phyloP scores from a whole-genome alignment of 1,140 invertebrate genomes.

The Rhyacophila brunnea region DNA sequence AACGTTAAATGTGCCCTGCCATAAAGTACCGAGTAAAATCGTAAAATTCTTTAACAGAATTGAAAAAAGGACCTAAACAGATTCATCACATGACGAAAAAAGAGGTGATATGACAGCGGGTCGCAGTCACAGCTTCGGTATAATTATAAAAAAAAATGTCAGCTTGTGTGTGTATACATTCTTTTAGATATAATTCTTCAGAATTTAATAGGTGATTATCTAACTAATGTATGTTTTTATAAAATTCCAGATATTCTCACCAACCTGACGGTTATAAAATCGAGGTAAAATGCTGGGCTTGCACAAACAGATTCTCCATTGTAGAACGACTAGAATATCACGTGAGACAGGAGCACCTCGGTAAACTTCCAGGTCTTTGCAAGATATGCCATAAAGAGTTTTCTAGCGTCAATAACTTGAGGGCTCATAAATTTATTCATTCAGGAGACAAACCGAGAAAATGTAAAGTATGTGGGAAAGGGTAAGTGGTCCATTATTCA shows the following conservation, averaged over 20 bases:
- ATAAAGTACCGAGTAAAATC: no score
- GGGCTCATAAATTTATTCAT: constrained; percentile 55
- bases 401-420: constrained; percentile 38
- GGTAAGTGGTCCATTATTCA: no score
- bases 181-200: no score
- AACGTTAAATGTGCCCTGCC: no score
- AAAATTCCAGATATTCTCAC: constrained; percentile 10
- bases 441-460: constrained; percentile 54
- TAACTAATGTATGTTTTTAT: background rate
- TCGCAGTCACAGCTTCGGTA: no score
- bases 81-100: no score
- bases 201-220: no score
- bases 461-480: constrained; percentile 31
- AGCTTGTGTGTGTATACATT: no score
- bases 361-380: constrained; percentile 65
- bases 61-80: no score
- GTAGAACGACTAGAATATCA: constrained; percentile 20
- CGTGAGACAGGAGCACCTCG: constrained; percentile 68
- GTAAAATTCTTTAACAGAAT: no score
- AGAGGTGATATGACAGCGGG: no score
- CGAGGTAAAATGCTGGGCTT: constrained; percentile 34
- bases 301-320: constrained; percentile 40
- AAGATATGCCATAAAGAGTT: constrained; percentile 58
- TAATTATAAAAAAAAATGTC: background rate
- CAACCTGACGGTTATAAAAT: background rate